These are phyloP conservation scores for Helleia helle DNA, from an alignment of 2,888 invertebrate genomes.

Conservation along the genomic window DNA sequence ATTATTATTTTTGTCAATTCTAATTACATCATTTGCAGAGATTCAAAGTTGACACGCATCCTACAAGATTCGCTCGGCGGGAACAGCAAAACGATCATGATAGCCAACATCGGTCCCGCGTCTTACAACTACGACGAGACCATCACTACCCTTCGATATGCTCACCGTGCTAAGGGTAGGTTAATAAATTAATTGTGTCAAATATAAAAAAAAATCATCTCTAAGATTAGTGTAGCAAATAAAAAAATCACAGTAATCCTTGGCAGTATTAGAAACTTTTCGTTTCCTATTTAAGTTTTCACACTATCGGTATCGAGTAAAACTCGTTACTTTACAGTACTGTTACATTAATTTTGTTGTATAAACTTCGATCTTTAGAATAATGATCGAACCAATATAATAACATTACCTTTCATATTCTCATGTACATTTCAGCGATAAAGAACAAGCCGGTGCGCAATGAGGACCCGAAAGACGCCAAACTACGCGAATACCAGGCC, in stretches of 20 bases:
- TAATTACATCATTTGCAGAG: slow-evolving; percentile 68
- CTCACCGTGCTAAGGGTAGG: slow-evolving; percentile 91
- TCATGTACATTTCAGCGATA: slow-evolving; percentile 76
- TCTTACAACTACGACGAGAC: slow-evolving; percentile 99
- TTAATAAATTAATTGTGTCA: neutral
- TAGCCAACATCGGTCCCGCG: slow-evolving; percentile 98
- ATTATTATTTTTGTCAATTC: neutral
- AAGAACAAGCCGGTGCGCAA: slow-evolving; percentile 99
- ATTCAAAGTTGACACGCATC: slow-evolving; percentile 96
- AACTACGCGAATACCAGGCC: slow-evolving; percentile 94
- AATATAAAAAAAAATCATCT: too few species aligned
- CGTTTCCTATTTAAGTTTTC: too few species aligned
- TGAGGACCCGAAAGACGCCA: slow-evolving; percentile 99
- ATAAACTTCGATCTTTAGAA: too few species aligned
- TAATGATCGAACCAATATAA: too few species aligned
- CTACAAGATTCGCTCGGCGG: slow-evolving; percentile 98
- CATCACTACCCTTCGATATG: slow-evolving; percentile 95
- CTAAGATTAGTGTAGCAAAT: too few species aligned
- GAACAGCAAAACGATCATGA: slow-evolving; percentile 99
- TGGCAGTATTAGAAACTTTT: too few species aligned
- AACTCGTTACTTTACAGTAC: too few species aligned
- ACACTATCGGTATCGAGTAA: too few species aligned
- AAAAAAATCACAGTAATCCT: too few species aligned
- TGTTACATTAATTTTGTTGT: too few species aligned
- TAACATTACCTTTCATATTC: too few species aligned